Evolutionary conservation across 1,140 invertebrate genomes (phyloP), one percentile per base, ranked within the genome.

Genomic region (Dreissena polymorpha): DNA sequence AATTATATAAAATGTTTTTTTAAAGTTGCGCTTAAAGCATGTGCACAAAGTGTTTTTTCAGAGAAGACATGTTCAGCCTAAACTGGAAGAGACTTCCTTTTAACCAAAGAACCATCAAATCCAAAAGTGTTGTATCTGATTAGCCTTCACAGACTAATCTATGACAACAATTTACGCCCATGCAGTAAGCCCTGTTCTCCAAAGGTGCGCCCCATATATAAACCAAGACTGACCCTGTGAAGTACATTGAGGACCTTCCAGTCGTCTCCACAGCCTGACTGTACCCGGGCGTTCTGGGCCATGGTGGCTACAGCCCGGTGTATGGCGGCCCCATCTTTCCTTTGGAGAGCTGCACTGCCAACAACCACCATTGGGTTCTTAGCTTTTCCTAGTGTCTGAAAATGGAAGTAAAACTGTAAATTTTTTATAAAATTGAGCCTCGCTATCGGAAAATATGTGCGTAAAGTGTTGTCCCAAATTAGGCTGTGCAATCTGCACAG

Each of bases 291-390:
- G 64, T 83, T 87, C 80, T 92, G 86, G 27, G 90, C 89, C 16
- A 93, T 83, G 5, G 76, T 73, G 12, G 87, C 81, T 0, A 91
- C 89, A 25, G 87, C 85, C 14, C 81, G 64, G 50, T 90, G 89
- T 5, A 93, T 94, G 14, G 96, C 95, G 27, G 94, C 95, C 18
- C 96, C 97, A 92, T 99, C 97, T 27, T 94, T 85, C 68, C 97
- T 94, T 90, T 96, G 95, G 14, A 99, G 94, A 83, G 96, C 95
- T 83, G 97, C 96, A 25, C 96, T 95, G 10, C 99, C 98, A 50
- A 99, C 94, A 73, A 99, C 96, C 70, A 99, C 96, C 83, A 99
- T 95, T 51, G 99, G 97, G 70, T 95, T 96, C 90, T 98, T 97
- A 25, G 98, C 97, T 50, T 93, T 91, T 88, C 95, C 94, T 74